Evolutionary conservation across 2,113 vertebrate species (phyloP).

Genomic region (Lucifuga dentata): DNA sequence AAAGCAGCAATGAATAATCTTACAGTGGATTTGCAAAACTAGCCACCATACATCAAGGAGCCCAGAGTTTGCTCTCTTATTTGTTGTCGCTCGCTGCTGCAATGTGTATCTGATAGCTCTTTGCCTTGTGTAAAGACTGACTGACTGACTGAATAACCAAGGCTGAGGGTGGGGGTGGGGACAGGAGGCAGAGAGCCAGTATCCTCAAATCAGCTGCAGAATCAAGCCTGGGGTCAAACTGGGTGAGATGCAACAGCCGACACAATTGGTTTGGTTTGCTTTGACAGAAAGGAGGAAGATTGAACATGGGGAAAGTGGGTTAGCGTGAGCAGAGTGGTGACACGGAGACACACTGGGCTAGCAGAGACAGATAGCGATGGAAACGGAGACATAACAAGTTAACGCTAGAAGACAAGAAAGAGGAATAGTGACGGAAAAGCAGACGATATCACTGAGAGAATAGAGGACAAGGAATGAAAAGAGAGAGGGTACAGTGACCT

Average conservation of each 20-base stretch:
- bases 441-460: not conserved
- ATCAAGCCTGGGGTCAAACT: conserved; percentile 37
- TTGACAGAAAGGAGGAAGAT: conserved; percentile 16
- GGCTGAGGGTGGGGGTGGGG: conserved; percentile 30
- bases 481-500: not conserved
- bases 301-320: conserved; percentile 28
- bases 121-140: conserved; percentile 22
- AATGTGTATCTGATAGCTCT: conserved; percentile 46
- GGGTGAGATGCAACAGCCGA: conserved; percentile 43
- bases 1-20: not conserved
- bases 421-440: conserved; percentile 13
- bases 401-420: not conserved
- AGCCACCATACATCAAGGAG: not conserved
- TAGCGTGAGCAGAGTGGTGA: not conserved
- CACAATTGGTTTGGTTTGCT: not conserved
- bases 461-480: not conserved
- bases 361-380: conserved; percentile 9
- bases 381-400: conserved; percentile 17
- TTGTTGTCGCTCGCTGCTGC: conserved; percentile 25
- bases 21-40: not conserved
- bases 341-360: conserved; percentile 1
- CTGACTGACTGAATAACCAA: conserved; percentile 35
- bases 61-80: not conserved
- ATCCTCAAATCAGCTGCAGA: conserved; percentile 49
- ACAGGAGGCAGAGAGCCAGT: conserved; percentile 32